Conservation (phyloP, 1,140 invertebrate genomes). For the Neotoxoptera formosana region DNA sequence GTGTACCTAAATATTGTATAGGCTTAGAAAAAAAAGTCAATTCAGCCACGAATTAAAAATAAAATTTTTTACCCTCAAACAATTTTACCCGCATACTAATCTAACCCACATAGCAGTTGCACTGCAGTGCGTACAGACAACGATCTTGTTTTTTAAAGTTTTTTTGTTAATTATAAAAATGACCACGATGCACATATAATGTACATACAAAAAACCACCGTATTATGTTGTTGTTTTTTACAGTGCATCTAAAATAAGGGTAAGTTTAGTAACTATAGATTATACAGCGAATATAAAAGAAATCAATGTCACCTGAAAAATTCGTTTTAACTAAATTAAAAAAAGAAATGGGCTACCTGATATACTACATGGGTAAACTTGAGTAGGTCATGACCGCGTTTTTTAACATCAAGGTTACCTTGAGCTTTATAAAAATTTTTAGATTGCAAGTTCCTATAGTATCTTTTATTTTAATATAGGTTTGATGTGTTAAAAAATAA, state of each 20-base stretch:
- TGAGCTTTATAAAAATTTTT: background rate
- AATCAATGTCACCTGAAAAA: background rate
- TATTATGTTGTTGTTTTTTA: background rate
- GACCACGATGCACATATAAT: background rate
- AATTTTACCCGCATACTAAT: background rate
- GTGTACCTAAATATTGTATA: background rate
- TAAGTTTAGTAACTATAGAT: background rate
- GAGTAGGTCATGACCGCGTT: background rate
- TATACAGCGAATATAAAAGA: background rate
- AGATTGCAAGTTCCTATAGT: background rate
- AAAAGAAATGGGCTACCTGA: background rate
- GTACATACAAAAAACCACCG: background rate
- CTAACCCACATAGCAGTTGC: background rate
- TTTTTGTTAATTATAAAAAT: background rate
- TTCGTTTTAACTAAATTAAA: background rate
- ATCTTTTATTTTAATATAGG: background rate
- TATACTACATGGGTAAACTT: background rate
- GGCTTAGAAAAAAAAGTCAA: background rate
- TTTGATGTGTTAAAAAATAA: background rate
- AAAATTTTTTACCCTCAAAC: background rate
- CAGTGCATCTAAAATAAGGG: background rate
- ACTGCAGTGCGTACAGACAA: background rate
- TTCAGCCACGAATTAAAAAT: background rate
- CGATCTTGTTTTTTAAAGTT: background rate
- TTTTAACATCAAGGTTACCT: background rate